Conservation (phyloP, 2,113 vertebrate genomes). For the Ptyas mucosa region DNA sequence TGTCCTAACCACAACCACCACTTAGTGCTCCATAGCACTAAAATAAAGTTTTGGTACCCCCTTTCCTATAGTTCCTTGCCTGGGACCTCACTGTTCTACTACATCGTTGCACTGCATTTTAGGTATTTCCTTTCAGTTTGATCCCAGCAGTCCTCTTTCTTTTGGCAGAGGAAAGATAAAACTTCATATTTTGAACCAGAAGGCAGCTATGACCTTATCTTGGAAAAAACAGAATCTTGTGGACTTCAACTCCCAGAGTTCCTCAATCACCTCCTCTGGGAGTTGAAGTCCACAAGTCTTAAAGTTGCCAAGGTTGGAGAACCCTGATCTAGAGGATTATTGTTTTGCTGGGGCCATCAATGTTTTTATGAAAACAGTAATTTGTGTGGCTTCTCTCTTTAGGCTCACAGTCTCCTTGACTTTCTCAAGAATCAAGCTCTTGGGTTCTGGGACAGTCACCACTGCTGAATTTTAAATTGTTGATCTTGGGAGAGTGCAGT, state of each 20-base stretch:
- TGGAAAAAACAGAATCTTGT: not conserved
- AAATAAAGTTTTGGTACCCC: not conserved
- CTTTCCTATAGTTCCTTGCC: not conserved
- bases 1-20: not conserved
- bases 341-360: not conserved
- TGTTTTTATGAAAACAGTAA: not conserved
- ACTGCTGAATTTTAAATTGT: not conserved
- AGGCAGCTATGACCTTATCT: not conserved
- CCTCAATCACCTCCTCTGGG: no score
- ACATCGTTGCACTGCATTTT: not conserved
- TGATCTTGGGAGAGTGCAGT: not conserved
- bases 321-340: not conserved
- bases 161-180: not conserved
- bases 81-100: not conserved
- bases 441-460: not conserved
- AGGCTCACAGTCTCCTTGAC: not conserved
- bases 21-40: not conserved
- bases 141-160: not conserved
- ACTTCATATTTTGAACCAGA: not conserved
- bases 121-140: not conserved
- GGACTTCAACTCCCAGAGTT: no score
- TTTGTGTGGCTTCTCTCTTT: not conserved
- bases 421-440: not conserved
- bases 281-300: no score
- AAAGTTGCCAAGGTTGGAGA: no score